Evolutionary conservation across 2,113 vertebrate genomes (phyloP).

Genomic region (Calidris pygmaea): DNA sequence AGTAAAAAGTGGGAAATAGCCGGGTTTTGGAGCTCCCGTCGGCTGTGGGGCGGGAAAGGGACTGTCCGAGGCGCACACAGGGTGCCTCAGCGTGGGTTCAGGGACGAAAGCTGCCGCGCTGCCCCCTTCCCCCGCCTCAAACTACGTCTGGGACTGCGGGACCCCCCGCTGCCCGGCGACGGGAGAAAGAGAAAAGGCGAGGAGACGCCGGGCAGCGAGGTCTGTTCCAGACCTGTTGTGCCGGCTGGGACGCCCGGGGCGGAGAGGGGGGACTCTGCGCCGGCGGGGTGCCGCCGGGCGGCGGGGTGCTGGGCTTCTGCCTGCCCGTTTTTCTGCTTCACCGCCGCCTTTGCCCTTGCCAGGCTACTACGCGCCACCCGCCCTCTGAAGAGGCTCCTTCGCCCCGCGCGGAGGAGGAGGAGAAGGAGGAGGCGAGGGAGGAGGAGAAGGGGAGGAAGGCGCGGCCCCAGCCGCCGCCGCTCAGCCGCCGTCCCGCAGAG

Average conservation of each 20-base stretch:
- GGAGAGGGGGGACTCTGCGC: not conserved
- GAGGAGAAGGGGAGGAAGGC: too few species aligned
- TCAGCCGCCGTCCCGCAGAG: too few species aligned
- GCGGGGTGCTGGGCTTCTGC: not conserved
- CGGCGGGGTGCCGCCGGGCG: not conserved
- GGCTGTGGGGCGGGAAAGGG: not conserved
- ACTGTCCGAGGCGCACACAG: not conserved
- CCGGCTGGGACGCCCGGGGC: not conserved
- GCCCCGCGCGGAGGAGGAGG: not conserved
- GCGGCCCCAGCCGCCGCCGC: too few species aligned
- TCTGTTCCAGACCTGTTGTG: not conserved
- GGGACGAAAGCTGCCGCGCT: not conserved
- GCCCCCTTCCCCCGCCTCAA: not conserved
- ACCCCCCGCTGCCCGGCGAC: not conserved
- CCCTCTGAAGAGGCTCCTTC: constrained; percentile 52
- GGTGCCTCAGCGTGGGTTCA: not conserved
- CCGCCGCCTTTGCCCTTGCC: constrained; percentile 38
- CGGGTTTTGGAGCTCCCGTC: not conserved
- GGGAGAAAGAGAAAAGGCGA: too few species aligned
- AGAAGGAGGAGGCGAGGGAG: not conserved
- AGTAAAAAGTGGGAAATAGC: not conserved
- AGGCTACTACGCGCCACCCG: constrained; percentile 53
- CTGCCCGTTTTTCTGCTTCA: not conserved
- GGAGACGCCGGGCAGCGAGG: not conserved
- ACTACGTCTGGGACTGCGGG: not conserved